Base-by-base conservation (phyloP, 1,140 invertebrate species). In the Gonioctena quinquepunctata region DNA sequence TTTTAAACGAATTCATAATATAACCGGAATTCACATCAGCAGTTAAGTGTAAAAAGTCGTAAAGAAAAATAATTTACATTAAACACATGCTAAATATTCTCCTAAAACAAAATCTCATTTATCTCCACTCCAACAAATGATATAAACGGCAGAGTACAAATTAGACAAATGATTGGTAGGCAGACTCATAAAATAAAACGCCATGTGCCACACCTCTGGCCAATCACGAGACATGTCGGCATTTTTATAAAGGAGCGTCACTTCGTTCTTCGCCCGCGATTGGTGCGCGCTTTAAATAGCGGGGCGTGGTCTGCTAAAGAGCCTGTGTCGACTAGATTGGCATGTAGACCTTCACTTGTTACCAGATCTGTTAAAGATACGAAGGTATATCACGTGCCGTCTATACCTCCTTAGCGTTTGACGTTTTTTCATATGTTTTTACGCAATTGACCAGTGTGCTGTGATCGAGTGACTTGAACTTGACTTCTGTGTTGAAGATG, bases 61-160 rank as follows among this genome's bases (percentile, higher is more conserved):
- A 81, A 81, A 79, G 25, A 64, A 76, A 77, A 81, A 81, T 81
- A 80, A 81, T 81, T 79, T 79, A 80, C 79, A 82, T 80, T 81
- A 80, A 82, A 76, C 74, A 82, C 80, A 80, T 79, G 75, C 75
- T 82, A 80, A 81, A 80, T 79, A 79, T 77, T 64, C 68, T 72
- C 69, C 72, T 76, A 80, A 80, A 80, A 79, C 80, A 79, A 82
- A 80, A 80, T 79, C 77, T 73, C 76, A 81, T 82, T 81, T 79
- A 81, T 81, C 77, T 78, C 71, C 67, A 49, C 72, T 70, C 64
- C 50, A 80, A 81, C 74, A 80, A 79, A 80, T 80, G 77, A 77
- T 74, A 76, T 74, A 76, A 77, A 77, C 76, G 71, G 70, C 70
- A 72, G 27, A 33, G 57, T 73, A 68, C 72, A 77, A 79, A 77